A percentile compares a stretch with the other conserved stretches of the same genome.
phyloP scores from a whole-genome alignment of 2,797 vertebrate genomes.

The Aotus griseimembra region DNA sequence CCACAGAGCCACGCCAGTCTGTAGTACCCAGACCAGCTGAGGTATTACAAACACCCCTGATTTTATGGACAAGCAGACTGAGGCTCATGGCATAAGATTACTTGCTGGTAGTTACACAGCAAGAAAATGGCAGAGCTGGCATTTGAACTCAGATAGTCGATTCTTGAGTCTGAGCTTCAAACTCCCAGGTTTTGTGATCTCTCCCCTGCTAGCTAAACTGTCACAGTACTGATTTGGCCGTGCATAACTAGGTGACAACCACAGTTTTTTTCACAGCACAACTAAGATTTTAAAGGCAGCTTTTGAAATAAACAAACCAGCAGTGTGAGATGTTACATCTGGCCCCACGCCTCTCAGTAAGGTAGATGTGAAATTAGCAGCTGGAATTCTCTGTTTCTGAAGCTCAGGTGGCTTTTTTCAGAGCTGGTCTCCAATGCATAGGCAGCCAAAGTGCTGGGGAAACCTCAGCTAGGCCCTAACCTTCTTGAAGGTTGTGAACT shows the following conservation, averaged over 20 bases:
- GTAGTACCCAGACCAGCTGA: neutral
- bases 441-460: neutral
- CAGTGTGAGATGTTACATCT: neutral
- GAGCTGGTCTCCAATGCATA: neutral
- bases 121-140: neutral
- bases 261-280: neutral
- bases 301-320: conserved; percentile 22
- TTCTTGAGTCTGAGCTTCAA: neutral
- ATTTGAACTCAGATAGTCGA: neutral
- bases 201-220: neutral
- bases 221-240: neutral
- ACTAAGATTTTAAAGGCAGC: neutral
- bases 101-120: no score
- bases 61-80: neutral
- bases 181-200: neutral
- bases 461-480: neutral
- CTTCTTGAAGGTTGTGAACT: neutral
- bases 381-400: conserved; percentile 34
- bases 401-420: neutral
- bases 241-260: neutral
- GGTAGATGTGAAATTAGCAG: conserved; percentile 16
- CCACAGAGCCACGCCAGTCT: accelerated
- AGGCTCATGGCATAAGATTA: neutral
- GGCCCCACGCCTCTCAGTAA: neutral
- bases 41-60: neutral